Percentiles rank a stretch among this genome's conserved stretches.
These are phyloP conservation scores for Acarapis woodi DNA, from an alignment of 1,140 invertebrate species.

Conservation along the genomic window DNA sequence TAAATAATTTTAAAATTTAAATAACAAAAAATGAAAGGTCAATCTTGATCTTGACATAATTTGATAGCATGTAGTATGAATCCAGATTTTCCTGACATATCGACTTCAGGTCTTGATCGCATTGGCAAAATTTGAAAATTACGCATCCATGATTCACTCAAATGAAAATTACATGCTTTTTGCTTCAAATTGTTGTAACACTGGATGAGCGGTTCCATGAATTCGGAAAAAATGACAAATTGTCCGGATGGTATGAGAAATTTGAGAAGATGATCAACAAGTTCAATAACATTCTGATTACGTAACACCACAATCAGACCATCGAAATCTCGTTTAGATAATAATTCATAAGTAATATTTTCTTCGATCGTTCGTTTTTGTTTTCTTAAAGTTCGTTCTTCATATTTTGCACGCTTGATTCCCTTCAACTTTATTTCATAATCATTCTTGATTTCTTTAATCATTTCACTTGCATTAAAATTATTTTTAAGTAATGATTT, in stretches of 20 bases:
- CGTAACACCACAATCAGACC: constrained; percentile 44
- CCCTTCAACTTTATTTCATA: neutral
- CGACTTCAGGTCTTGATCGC: constrained; percentile 50
- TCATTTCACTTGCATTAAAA: neutral
- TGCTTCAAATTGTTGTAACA: constrained; percentile 13
- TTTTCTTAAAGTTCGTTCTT: neutral
- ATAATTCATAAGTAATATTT: constrained; percentile 9
- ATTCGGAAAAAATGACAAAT: constrained; percentile 47
- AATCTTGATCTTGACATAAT: no score
- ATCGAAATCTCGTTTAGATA: constrained; percentile 26
- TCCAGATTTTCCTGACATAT: constrained; percentile 39
- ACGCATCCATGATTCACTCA: constrained; percentile 58
- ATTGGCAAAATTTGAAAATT: constrained; percentile 58
- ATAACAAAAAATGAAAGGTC: no score
- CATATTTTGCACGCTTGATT: neutral
- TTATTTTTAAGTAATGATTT: constrained; percentile 1
- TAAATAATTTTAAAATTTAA: no score
- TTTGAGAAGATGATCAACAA: constrained; percentile 36
- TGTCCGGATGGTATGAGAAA: constrained; percentile 44
- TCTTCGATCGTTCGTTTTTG: constrained; percentile 6
- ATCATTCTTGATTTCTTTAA: neutral
- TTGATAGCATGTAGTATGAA: constrained; percentile 36
- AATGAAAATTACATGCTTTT: constrained; percentile 35
- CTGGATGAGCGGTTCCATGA: constrained; percentile 27
- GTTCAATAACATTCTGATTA: constrained; percentile 42